Conservation (phyloP, 1,140 invertebrate species). For the Drosophila burlai region DNA sequence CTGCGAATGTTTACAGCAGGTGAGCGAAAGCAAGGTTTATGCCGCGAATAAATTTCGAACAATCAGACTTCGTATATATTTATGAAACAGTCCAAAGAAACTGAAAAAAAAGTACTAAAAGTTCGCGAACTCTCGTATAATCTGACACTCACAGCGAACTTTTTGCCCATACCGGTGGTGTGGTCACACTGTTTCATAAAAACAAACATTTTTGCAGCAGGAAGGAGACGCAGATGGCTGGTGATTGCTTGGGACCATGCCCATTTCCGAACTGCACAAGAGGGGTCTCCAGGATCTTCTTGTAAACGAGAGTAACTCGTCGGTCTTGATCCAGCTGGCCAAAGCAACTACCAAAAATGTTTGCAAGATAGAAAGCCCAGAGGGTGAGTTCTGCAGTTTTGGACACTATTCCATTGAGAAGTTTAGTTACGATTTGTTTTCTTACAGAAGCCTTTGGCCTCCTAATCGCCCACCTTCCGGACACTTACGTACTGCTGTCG, state of each 20-base stretch:
- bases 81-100: background rate
- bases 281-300: constrained; percentile 62
- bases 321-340: constrained; percentile 60
- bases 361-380: constrained; percentile 40
- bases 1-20: constrained; percentile 38
- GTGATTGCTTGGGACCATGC: constrained; percentile 39
- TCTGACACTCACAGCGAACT: background rate
- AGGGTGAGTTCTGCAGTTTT: constrained; percentile 32
- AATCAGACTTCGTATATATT: background rate
- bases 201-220: background rate
- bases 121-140: background rate
- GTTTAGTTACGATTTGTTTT: background rate
- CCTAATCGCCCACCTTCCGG: constrained; percentile 84
- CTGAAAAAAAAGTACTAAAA: background rate
- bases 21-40: constrained; percentile 24
- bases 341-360: constrained; percentile 67
- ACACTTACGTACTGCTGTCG: constrained; percentile 82
- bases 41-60: constrained; percentile 8
- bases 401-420: background rate
- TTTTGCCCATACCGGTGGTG: background rate
- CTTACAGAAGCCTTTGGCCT: constrained; percentile 86
- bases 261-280: constrained; percentile 47
- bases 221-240: background rate
- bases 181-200: background rate
- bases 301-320: constrained; percentile 46